Evolutionary conservation across 2,888 invertebrate species (phyloP), one percentile per base, ranked within the genome.

Genomic region (Lucinisca nassula): DNA sequence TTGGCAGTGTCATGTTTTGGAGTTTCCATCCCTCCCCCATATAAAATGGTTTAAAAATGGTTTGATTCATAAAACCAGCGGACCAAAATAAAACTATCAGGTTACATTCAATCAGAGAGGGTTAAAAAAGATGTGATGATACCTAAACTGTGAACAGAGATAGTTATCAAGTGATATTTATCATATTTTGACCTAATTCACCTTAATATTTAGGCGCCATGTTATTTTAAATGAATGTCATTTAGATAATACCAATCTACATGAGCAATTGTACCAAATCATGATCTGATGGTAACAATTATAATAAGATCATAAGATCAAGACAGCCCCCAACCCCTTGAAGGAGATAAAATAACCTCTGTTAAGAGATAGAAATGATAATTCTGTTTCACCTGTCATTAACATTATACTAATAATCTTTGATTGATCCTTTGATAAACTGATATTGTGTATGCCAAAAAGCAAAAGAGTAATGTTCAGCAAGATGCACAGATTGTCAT

Each of bases 71-170:
- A 67, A 67, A 35, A 32, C 45, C 32, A 24, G 30, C 21, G 10
- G 17, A 67, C 67, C 24, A 35, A 67, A 67, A 67, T 35, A 67
- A n/a, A 67, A 61, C 21, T 32, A 21, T 67, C 35, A 27, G 67
- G 35, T 67, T 67, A 67, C 27, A 67, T 21, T 67, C 67, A 67
- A 21, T 67, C 67, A 67, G 35, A 55, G 55, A n/a, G 45, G 45
- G 45, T 45, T 45, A 45, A 45, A 45, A n/a, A 61, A 67, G 67
- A 67, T 67, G 35, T 67, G 67, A 67, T 1, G 67, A 67, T 67
- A 67, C 35, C 35, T 67, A 67, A 67, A 35, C 67, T 67, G 67
- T 67, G 67, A 67, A 67, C 67, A 67, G 27, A 35, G 67, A 67
- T 67, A 4, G 14, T 24, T 35, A 67, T 67, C 67, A n/a, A n/a